phyloP scores from a whole-genome alignment of 2,113 vertebrate genomes.

The Catharus fuscescens region DNA sequence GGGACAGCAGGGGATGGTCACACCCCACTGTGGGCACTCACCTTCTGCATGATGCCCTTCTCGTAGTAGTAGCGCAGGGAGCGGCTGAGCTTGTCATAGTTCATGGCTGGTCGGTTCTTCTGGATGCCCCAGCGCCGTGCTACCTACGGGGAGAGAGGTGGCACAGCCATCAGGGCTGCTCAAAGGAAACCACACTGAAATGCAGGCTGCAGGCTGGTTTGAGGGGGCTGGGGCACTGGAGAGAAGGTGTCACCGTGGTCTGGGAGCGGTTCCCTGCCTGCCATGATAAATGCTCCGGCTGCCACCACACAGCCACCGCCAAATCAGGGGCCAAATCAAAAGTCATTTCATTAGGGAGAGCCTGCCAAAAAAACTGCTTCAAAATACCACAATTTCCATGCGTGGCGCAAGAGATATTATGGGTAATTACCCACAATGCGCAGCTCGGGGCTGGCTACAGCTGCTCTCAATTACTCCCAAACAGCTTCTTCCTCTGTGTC shows the following conservation, averaged over 20 bases:
- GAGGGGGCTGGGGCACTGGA: neutral
- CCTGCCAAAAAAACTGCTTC: slow-evolving; percentile 71
- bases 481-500: slow-evolving; percentile 68
- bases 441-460: slow-evolving; percentile 66
- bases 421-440: slow-evolving; percentile 75
- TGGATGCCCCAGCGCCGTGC: slow-evolving; percentile 97
- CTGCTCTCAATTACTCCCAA: slow-evolving; percentile 75
- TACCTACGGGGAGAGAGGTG: slow-evolving; percentile 76
- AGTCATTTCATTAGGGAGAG: slow-evolving; percentile 71
- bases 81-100: slow-evolving; percentile 97
- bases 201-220: accelerated
- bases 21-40: neutral
- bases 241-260: accelerated
- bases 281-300: neutral
- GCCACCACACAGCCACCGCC: slow-evolving; percentile 20
- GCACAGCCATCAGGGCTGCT: neutral
- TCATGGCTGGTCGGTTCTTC: slow-evolving; percentile 97
- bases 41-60: slow-evolving; percentile 99
- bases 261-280: accelerated
- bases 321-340: slow-evolving; percentile 54
- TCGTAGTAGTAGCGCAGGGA: slow-evolving; percentile 97
- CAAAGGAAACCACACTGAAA: neutral
- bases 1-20: accelerated
- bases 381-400: slow-evolving; percentile 71
- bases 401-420: slow-evolving; percentile 63